Evolutionary conservation across 92 coral and sea anemone species (phyloP).

Genomic region (Porites evermanni): DNA sequence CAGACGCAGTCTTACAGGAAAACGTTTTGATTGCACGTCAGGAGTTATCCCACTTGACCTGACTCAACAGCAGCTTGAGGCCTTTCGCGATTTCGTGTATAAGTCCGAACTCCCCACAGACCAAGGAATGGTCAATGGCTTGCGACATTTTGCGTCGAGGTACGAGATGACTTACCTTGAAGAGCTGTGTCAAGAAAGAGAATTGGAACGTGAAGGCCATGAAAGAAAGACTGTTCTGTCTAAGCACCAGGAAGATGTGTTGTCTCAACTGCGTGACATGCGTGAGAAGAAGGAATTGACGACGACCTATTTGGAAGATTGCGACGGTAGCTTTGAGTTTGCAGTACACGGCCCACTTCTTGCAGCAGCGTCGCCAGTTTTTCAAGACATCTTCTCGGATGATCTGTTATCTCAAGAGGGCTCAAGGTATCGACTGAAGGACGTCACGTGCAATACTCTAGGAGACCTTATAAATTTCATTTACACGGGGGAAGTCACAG

Average conservation of each 20-base stretch:
- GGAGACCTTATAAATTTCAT: slow-evolving; percentile 50
- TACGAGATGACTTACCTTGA: slow-evolving; percentile 13
- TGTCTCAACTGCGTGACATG: slow-evolving; percentile 29
- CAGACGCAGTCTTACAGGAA: slow-evolving; percentile 30
- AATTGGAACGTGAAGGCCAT: slow-evolving; percentile 1
- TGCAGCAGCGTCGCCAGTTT: slow-evolving; percentile 55
- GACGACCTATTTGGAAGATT: slow-evolving; percentile 48
- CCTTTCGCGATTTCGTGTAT: slow-evolving; percentile 68
- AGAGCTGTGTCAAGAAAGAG: slow-evolving; percentile 11
- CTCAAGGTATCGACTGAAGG: slow-evolving; percentile 37
- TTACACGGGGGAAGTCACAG: slow-evolving; percentile 66
- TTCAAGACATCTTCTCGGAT: slow-evolving; percentile 11
- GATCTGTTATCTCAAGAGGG: slow-evolving; percentile 13
- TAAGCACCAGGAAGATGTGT: slow-evolving; percentile 8
- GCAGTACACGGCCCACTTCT: slow-evolving; percentile 48
- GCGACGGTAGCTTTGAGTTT: slow-evolving; percentile 25
- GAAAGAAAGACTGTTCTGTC: not conserved
- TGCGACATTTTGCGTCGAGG: slow-evolving; percentile 2
- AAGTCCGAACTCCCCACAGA: slow-evolving; percentile 23
- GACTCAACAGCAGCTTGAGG: slow-evolving; percentile 10
- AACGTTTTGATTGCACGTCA: slow-evolving; percentile 14
- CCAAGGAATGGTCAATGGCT: slow-evolving; percentile 5
- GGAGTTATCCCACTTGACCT: not conserved
- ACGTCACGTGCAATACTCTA: not conserved
- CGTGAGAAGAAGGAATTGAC: slow-evolving; percentile 36